Base-by-base conservation (phyloP, 2,113 vertebrate species). In the Lophius piscatorius region DNA sequence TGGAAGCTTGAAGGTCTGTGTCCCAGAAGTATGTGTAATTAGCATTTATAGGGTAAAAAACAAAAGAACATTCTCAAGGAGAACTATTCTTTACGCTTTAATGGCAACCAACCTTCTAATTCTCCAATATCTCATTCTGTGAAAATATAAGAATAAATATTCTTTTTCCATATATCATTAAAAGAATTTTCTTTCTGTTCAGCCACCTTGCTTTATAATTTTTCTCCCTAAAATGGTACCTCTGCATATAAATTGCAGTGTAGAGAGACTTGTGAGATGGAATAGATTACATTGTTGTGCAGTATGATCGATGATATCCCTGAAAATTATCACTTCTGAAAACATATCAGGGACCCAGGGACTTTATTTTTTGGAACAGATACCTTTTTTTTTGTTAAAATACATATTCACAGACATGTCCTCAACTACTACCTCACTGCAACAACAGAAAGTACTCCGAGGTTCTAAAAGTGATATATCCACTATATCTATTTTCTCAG, bases 281-380 rank as follows among this genome's bases (percentile, higher is more conserved):
- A 80, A 79, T 55, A 78, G 81, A 82, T 84, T 70, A 79, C 64
- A 66, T 73, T 79, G 64, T 78, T 78, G 58, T 64, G 75, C 72
- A 62, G 66, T 49, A 23, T 83, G 73, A 81, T 84, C 65, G 52
- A 84, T 81, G 81, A 60, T 65, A 49, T 61, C 62, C 21, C 40
- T 29, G 54, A 71, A 84, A 72, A 79, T 51, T 41, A 74, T 78
- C 14, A 69, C 76, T 78, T 66, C 21, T 57, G 49, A 73, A 67
- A 75, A 76, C 47, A 62, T 58, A 51, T 50, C 22, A 2, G 62
- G 35, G 16, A 63, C 74, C 65, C 46, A 40, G 65, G 41, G 56
- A 70, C 57, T 60, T 39, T 54, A 41, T 41, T 57, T 39, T 59
- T 63, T 42, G 20, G 58, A 74, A 64, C 34, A 33, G 16, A 68